Base-by-base conservation (phyloP, 1,140 invertebrate species). In the Tenebrio molitor region DNA sequence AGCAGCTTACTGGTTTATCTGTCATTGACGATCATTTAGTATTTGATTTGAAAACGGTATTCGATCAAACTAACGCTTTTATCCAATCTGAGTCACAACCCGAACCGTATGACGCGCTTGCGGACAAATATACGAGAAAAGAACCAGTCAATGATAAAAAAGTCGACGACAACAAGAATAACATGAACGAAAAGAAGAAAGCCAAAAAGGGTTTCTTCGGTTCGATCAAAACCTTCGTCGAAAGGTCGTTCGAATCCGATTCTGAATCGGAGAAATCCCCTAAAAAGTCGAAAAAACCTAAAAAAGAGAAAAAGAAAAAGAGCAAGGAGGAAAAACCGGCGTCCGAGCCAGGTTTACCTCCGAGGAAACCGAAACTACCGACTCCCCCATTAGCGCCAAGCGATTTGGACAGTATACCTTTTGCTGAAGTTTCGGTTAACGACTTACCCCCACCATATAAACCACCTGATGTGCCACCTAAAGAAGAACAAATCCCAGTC, bases 221-320 rank as follows among this genome's bases (percentile, higher is more conserved):
- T 23, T 79, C 82, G 4, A 69, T 83, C 0, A 82, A 81, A 77
- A 79, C 74, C 10, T 80, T 82, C 21, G 81, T 82, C 19, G 73
- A 76, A 16, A 77, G 77, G 64, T 82, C 82, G 3, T 76, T 78
- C 15, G 82, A 83, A 42, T 81, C 81, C 21, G 81, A 82, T 71
- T 82, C 81, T 3, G 81, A 83, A 58, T 80, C 81, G 8, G 81
- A 83, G 69, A 81, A 79, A 77, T 77, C 77, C 0, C 76, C 76
- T 6, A 80, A 79, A 68, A 80, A 78, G 71, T 73, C 79, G 16
- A 80, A 82, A 69, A 79, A 79, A 75, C 71, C 76, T 36, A 78
- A 77, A 58, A 75, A 81, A 46, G 74, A 76, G 15, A 78, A 80
- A 44, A 77, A 79, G 36, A 80, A 80, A 44, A 76, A 78, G 14